Evolutionary conservation across 2,797 vertebrate species (phyloP), one percentile per base, ranked within the genome.

Genomic region (Thaleichthys pacificus): DNA sequence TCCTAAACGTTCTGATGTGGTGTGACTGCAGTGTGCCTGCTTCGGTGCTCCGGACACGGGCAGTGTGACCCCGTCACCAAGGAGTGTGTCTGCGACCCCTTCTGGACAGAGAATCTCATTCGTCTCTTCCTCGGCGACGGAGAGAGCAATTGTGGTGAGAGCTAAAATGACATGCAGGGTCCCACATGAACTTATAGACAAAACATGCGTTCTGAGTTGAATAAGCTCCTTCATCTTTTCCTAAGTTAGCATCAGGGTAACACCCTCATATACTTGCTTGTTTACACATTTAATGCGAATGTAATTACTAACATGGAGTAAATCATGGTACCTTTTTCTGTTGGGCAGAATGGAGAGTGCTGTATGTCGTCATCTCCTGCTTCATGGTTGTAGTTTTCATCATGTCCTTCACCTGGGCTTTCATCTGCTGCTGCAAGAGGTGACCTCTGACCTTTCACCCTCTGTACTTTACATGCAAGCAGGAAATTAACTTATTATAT

Each of bases 51-150:
- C 35, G 95, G 94, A 22, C 95, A 92, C 0, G 95, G 97, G 2
- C 94, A 92, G 81, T 98, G 96, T 72, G 94, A 98, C 72, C 96
- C 96, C 26, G 85, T 97, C 88, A 95, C 93, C 12, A 97, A 95
- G 76, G 90, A 89, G 71, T 97, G 96, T 38, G 70, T 91, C 70
- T 98, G 96, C 71, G 95, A 97, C 86, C 94, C 93, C 32, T 89
- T 97, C 75, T 98, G 96, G 96, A 97, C 96, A 35, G 95, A 96
- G 90, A 97, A 97, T 73, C 87, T 92, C 70, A 87, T 97, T 35
- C 91, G 92, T 0, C 89, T 84, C 61, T 96, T 96, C 66, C 70
- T 97, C 0, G 92, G 81, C 4, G 92, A 95, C 0, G 93, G 93
- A 49, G 94, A 96, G 77, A 97, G 95, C 84, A 97, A 98, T 68